phyloP scores from a whole-genome alignment of 2,797 vertebrate species.

The Balearica regulorum region DNA sequence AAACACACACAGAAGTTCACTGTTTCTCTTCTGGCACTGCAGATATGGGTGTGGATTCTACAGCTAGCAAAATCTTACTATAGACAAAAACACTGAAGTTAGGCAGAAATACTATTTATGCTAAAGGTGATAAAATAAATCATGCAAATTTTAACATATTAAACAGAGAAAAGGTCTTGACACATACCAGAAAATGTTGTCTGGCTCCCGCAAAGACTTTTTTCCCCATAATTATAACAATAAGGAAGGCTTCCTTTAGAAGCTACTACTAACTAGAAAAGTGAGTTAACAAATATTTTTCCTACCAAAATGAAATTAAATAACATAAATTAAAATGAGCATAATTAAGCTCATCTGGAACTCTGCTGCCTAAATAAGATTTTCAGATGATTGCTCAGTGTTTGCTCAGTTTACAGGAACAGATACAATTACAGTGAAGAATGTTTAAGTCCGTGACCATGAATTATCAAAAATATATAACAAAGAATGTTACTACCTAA shows the following conservation, averaged over 20 bases:
- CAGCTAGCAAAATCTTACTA: not conserved
- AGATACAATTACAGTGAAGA: conserved; percentile 36
- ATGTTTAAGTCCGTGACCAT: not conserved
- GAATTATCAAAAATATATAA: not conserved
- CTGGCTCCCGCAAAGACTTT: not conserved
- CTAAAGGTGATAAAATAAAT: conserved; percentile 2
- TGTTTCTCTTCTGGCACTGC: not conserved
- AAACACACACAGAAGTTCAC: not conserved
- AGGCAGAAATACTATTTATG: conserved; percentile 9
- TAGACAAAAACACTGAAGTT: not conserved
- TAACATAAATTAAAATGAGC: not conserved
- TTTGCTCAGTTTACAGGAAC: conserved; percentile 37
- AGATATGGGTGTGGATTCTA: not conserved
- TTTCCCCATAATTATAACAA: not conserved
- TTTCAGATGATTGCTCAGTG: not conserved
- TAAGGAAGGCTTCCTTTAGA: not conserved
- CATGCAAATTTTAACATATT: conserved; percentile 35
- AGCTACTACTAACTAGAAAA: conserved; percentile 4
- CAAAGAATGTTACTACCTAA: conserved; percentile 22
- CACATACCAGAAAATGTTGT: conserved; percentile 10
- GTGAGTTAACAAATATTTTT: conserved; percentile 7
- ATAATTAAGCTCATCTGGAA: not conserved
- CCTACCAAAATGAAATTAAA: not conserved
- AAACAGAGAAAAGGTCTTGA: conserved; percentile 40
- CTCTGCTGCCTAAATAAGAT: conserved; percentile 24